phyloP scores from a whole-genome alignment of 2,113 vertebrate species.

The Petrocephalus zakoni region DNA sequence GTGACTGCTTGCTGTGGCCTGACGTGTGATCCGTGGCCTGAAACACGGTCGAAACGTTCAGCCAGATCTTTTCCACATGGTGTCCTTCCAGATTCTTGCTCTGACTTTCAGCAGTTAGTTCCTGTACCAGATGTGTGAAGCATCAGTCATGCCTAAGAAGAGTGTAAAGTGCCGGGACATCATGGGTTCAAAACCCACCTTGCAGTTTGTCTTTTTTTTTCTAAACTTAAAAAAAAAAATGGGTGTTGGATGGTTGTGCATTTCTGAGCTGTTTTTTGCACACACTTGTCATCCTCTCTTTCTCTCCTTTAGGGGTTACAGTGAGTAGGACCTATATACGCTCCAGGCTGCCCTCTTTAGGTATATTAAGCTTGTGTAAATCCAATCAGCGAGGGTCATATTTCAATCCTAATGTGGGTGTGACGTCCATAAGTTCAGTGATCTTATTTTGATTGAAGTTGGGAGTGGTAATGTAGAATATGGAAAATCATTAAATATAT shows the following conservation, averaged over 20 bases:
- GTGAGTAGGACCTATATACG: constrained; percentile 12
- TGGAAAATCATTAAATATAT: background rate
- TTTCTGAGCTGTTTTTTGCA: background rate
- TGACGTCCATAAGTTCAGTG: background rate
- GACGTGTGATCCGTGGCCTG: background rate
- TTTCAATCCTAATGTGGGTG: background rate
- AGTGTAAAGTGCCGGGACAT: background rate
- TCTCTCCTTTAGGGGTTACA: constrained; percentile 4
- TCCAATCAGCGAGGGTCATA: background rate
- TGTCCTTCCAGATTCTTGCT: background rate
- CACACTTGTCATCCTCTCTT: background rate
- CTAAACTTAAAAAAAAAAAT: background rate
- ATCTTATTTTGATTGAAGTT: background rate
- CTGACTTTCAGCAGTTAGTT: background rate
- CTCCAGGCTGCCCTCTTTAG: background rate
- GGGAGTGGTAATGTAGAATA: background rate
- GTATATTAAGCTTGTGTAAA: background rate
- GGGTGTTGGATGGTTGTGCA: background rate
- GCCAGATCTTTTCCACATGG: background rate
- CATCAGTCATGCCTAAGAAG: background rate
- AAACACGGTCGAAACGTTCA: background rate
- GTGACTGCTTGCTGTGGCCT: background rate
- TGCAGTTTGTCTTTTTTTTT: background rate
- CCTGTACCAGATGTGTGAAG: background rate
- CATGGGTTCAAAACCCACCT: background rate